Base-by-base conservation (phyloP, 2,113 vertebrate genomes). In the Rutilus rutilus region DNA sequence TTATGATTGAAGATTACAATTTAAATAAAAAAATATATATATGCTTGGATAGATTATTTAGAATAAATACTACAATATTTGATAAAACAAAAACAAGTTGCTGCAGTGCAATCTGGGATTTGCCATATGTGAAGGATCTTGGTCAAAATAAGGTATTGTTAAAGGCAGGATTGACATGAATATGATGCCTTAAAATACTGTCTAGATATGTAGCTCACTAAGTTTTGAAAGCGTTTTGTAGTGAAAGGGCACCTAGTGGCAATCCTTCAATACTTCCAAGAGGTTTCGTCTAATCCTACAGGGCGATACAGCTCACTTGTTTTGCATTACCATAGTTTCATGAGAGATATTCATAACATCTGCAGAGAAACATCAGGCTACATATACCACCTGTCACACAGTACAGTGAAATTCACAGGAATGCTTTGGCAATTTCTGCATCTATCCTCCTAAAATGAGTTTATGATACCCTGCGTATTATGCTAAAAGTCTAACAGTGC, bases 331-430 rank as follows among this genome's bases (percentile, higher is more conserved):
- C 59, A 64, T 47, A 64, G 39, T n/a, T 62, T 15, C 78, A 80
- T 86, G 78, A 71, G 27, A 33, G 85, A 77, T 65, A 33, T 33
- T 50, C 54, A 67, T 3, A 50, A 85, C 69, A 84, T 85, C 60
- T 39, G 30, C 23, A n/a, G 42, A 89, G 4, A 69, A 81, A 86
- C 77, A 83, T 85, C 36, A 33, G 21, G 19, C 42, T 25, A 4
- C 52, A 47, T 73, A 62, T 23, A 64, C 78, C 57, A 80, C 59
- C 39, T 64, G 57, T 64, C 59, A 80, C 78, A 27, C 14, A 10
- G 23, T 6, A 45, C 23, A 27, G 23, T 39, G 39, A 80, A 57
- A 57, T n/a, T 59, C 52, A 42, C 36, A 64, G 42, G 6, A 47
- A 47, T 47, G 39, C 59, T 45, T 81, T 60, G 2, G 12, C 47